Base-by-base conservation (phyloP, 2,888 invertebrate genomes). In the Brenthis hecate region DNA sequence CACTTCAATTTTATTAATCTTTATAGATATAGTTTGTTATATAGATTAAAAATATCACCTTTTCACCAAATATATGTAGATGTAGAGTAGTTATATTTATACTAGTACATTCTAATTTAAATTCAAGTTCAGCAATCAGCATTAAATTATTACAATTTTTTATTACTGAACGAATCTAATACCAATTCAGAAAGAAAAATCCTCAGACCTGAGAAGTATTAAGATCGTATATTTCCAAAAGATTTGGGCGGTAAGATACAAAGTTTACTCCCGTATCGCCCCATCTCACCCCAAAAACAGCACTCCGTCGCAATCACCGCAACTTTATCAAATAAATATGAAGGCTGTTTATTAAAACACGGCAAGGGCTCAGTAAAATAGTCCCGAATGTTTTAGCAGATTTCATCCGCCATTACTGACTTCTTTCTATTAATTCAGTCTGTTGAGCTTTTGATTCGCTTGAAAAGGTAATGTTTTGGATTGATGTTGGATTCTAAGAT, bases 281-380 rank as follows among this genome's bases (percentile, higher is more conserved):
- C 14, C 62, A 58, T 60, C 74, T 69, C 73, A 70, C 73, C 69
- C 68, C 70, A 68, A 78, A 62, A 76, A 54, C 58, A 71, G 65
- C 65, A 66, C 67, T 58, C 56, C 76, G 74, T 56, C 75, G 75
- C 76, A 79, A 80, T 80, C 80, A 76, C 76, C 76, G 71, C 76
- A 72, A 76, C 76, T 80, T 80, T 76, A 78, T 78, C 78, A 78
- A 79, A 80, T 78, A 80, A 80, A 80, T 76, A 75, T 68, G 73
- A 75, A 73, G 64, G 71, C 54, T 60, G 74, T 78, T 75, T 76
- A 74, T 75, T 74, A 76, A 71, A 72, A 73, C 71, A 64, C 48
- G 64, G 68, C 58, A 57, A 68, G 68, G 69, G 65, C 63, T 69
- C 55, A 55, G 65, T 60, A 51, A 55, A 65, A 36, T 48, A 57